Conservation (phyloP, 2,797 vertebrate species). For the Micrastur ruficollis region DNA sequence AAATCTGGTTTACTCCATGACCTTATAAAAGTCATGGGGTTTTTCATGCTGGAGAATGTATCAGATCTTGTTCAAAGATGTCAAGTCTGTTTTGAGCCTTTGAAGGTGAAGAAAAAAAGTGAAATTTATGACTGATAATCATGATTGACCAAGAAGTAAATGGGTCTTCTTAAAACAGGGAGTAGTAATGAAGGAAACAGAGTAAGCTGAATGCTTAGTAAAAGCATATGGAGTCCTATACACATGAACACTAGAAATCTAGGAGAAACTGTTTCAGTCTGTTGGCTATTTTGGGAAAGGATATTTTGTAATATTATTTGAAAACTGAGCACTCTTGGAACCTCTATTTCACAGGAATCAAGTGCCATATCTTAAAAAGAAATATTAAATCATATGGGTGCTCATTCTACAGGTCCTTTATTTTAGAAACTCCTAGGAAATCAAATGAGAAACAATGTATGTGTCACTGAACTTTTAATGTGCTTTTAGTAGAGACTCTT, state of each 20-base stretch:
- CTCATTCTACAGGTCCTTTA: neutral
- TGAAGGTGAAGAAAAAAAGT: neutral
- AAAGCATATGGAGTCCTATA: neutral
- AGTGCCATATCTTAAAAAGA: neutral
- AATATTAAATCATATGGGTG: neutral
- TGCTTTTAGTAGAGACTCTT: neutral
- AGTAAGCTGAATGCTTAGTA: neutral
- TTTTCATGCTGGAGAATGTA: neutral
- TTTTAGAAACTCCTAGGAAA: neutral
- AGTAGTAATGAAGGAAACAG: neutral
- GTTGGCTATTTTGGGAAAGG: neutral
- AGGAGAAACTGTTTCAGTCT: neutral
- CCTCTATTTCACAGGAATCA: neutral
- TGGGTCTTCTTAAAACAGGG: rapidly evolving
- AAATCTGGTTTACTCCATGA: neutral
- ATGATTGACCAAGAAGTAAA: neutral
- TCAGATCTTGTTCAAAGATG: neutral
- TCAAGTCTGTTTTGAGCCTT: neutral
- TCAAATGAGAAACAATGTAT: neutral
- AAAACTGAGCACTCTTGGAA: neutral
- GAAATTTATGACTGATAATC: neutral
- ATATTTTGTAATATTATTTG: neutral
- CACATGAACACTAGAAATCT: neutral
- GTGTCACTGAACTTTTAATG: neutral
- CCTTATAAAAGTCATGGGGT: too few relatives aligned